Base-by-base conservation (phyloP, 2,797 vertebrate species). In the Eospalax fontanierii region DNA sequence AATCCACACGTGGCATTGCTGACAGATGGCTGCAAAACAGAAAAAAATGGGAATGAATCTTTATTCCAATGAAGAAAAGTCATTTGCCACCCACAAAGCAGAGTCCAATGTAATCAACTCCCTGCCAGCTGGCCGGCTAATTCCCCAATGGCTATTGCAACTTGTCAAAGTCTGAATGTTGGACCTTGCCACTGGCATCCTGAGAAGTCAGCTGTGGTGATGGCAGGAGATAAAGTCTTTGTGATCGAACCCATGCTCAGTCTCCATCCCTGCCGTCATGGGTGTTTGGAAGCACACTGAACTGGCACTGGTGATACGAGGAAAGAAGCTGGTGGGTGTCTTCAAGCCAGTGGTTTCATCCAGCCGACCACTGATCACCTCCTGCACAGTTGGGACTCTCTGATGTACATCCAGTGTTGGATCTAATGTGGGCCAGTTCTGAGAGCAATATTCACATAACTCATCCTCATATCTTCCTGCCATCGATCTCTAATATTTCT, bases 61-160 rank as follows among this genome's bases (percentile, higher is more conserved):
- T 96, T 95, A 87, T 80, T 96, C 28, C 61, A 96, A 40, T 46
- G n/a, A 87, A 26, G 16, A 57, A 76, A 95, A 94, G 80, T 94
- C 65, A 94, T 68, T 93, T 94, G 74, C 74, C 15, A 81, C 26
- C 33, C 38, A 73, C 85, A 74, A 87, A 87, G 78, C 46, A 65
- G 40, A 35, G 38, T 83, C 38, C 79, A 89, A 10, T 68, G 61
- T n/a, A 93, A 94, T 96, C 90, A 94, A 73, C 19, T 89, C 54
- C 76, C 80, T 81, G 74, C 65, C 0, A 2, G 61, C 57, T 71
- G 66, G 70, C n/a, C 33, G 73, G 43, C 91, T 76, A 83, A 91
- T 84, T 24, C 74, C 80, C 4, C 1, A 26, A 22, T n/a, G 33
- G 33, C 19, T 63, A 43, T 66, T 63, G 87, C 59, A 87, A n/a